These are phyloP conservation scores for Conopomorpha cramerella DNA, from an alignment of 1,140 invertebrate genomes.

Conservation along the genomic window DNA sequence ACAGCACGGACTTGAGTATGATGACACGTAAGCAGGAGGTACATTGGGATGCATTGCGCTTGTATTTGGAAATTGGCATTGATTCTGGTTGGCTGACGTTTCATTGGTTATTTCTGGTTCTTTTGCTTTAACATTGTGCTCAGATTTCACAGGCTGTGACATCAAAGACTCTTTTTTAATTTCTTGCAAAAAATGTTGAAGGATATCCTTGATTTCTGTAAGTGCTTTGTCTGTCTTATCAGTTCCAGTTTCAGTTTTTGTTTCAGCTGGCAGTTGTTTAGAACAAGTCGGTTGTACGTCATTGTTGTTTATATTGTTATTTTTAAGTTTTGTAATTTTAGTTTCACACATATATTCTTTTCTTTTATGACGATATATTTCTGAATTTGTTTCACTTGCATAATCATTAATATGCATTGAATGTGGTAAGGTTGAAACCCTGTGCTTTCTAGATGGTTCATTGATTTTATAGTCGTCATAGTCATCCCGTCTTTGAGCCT, in stretches of 20 bases:
- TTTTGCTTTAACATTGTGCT: too few relatives aligned
- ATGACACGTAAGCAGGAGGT: conserved; percentile 12
- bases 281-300: too few relatives aligned
- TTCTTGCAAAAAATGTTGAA: conserved; percentile 38
- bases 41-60: conserved; percentile 11
- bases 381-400: conserved; percentile 8
- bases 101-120: too few relatives aligned
- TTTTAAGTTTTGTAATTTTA: too few relatives aligned
- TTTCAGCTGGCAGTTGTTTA: too few relatives aligned
- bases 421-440: too few relatives aligned
- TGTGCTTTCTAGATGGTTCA: too few relatives aligned
- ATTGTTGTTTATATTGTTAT: too few relatives aligned
- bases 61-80: too few relatives aligned
- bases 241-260: conserved; percentile 14
- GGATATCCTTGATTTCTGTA: conserved; percentile 41
- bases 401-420: conserved; percentile 1
- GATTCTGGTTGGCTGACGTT: too few relatives aligned
- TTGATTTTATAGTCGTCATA: conserved; percentile 19
- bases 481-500: conserved; percentile 24
- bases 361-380: neutral
- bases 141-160: too few relatives aligned
- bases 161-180: conserved; percentile 35
- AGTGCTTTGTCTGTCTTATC: conserved; percentile 40
- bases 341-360: too few relatives aligned
- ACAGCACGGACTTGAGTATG: conserved; percentile 29